Percentiles rank a stretch among this genome's conserved stretches.
phyloP scores from a whole-genome alignment of 2,888 invertebrate genomes.

The Uropetala carovei region DNA sequence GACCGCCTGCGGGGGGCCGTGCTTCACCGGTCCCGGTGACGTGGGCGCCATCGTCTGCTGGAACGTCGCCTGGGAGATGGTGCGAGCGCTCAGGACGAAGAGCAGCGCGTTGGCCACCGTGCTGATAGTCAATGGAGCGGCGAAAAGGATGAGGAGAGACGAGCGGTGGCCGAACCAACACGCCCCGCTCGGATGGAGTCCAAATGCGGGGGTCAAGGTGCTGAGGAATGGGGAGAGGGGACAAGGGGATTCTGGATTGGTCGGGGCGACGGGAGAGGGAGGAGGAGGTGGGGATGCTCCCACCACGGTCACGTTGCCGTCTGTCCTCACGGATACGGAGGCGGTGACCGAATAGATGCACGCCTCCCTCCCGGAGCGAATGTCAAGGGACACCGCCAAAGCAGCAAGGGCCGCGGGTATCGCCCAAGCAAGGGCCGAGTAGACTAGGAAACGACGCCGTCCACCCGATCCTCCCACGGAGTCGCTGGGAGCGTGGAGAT shows the following conservation, averaged over 20 bases:
- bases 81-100: conserved; percentile 74
- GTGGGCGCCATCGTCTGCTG: conserved; percentile 65
- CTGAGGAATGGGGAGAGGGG: conserved; percentile 18
- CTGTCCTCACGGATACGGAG: conserved; percentile 5
- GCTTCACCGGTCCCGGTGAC: conserved; percentile 70
- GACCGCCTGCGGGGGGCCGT: conserved; percentile 67
- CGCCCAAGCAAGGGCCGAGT: conserved; percentile 75
- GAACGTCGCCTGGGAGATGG: conserved; percentile 74
- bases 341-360: conserved; percentile 51
- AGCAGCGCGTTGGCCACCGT: conserved; percentile 74
- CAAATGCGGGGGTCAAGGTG: conserved; percentile 53
- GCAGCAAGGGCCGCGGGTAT: conserved; percentile 73
- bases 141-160: conserved; percentile 76
- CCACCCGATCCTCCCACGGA: conserved; percentile 34
- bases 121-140: conserved; percentile 75
- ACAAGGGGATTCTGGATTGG: background rate
- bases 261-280: background rate
- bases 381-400: conserved; percentile 73
- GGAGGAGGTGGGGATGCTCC: background rate
- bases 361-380: conserved; percentile 61
- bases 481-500: conserved; percentile 72
- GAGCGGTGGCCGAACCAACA: conserved; percentile 63
- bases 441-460: conserved; percentile 73
- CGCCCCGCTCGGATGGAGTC: conserved; percentile 66
- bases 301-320: conserved; percentile 1